Conservation (phyloP, 2,797 vertebrate genomes). For the Cirrhinus mrigala region DNA sequence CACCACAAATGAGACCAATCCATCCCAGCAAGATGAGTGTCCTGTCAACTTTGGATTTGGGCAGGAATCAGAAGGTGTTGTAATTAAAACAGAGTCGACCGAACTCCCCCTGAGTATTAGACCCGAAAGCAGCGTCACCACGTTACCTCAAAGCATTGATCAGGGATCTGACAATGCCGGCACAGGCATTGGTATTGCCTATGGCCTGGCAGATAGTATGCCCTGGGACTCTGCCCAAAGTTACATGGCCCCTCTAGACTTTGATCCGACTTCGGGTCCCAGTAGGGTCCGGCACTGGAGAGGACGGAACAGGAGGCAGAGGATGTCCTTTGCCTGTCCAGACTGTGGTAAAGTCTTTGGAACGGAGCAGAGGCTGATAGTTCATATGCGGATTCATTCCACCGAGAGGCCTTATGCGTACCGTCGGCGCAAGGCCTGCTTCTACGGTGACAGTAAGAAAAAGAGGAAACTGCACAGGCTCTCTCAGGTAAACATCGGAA, state of each 20-base stretch:
- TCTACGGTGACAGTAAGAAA: constrained; percentile 55
- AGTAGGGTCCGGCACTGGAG: neutral
- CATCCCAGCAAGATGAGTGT: constrained; percentile 1
- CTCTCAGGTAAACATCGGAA: constrained; percentile 40
- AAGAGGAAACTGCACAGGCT: constrained; percentile 45
- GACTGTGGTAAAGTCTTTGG: constrained; percentile 61
- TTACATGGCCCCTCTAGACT: constrained; percentile 62
- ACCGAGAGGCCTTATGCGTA: constrained; percentile 52
- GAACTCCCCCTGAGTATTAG: constrained; percentile 32
- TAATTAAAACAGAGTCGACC: constrained; percentile 53
- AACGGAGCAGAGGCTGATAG: constrained; percentile 52
- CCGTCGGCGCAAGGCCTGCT: constrained; percentile 55
- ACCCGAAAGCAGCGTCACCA: neutral
- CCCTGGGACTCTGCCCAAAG: constrained; percentile 52
- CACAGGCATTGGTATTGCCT: constrained; percentile 18
- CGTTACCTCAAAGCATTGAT: constrained; percentile 25
- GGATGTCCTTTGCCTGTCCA: constrained; percentile 61
- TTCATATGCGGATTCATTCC: constrained; percentile 62
- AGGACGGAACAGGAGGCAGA: constrained; percentile 46
- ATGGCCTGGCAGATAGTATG: neutral
- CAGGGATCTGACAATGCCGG: constrained; percentile 34
- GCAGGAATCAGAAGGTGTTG: constrained; percentile 16
- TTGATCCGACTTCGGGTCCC: constrained; percentile 49
- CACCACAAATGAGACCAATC: constrained; percentile 14
- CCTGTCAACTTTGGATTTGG: constrained; percentile 6